Percentiles rank a stretch among this genome's conserved stretches.
Conservation (phyloP, 2,797 vertebrate species). For the Ctenopoma multispine region DNA sequence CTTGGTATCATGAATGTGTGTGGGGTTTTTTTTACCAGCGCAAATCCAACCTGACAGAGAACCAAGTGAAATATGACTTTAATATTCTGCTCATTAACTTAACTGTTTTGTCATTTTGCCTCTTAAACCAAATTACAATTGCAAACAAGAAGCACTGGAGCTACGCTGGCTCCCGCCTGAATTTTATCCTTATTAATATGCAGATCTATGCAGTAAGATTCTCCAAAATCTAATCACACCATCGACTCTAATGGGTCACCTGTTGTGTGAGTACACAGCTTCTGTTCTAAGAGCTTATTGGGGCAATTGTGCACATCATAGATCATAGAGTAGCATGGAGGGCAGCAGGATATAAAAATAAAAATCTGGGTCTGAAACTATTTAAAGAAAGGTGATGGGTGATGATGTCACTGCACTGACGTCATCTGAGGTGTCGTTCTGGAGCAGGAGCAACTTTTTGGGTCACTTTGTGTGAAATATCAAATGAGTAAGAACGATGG, state of each 20-base stretch:
- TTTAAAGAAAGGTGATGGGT: constrained; percentile 25
- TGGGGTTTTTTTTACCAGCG: constrained; percentile 5
- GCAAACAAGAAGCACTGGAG: constrained; percentile 20
- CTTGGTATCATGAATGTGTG: background rate
- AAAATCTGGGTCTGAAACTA: constrained; percentile 47
- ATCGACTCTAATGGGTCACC: constrained; percentile 31
- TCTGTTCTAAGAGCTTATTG: background rate
- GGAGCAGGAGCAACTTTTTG: constrained; percentile 12
- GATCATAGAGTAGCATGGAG: background rate
- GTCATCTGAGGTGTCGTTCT: constrained; percentile 14
- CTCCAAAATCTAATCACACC: constrained; percentile 55
- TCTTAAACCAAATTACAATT: constrained; percentile 19
- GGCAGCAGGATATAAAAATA: constrained; percentile 5
- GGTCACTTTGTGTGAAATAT: constrained; percentile 21
- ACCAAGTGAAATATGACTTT: background rate
- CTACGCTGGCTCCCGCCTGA: constrained; percentile 1
- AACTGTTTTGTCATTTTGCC: background rate
- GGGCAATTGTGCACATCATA: background rate
- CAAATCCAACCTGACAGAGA: background rate
- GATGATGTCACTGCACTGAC: constrained; percentile 11
- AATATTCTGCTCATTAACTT: background rate
- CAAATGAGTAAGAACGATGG: background rate
- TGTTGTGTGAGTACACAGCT: constrained; percentile 16
- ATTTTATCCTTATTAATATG: constrained; percentile 38
- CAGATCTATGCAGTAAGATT: constrained; percentile 49